Evolutionary conservation across 1,140 invertebrate species (phyloP).

Genomic region (Apis laboriosa): DNA sequence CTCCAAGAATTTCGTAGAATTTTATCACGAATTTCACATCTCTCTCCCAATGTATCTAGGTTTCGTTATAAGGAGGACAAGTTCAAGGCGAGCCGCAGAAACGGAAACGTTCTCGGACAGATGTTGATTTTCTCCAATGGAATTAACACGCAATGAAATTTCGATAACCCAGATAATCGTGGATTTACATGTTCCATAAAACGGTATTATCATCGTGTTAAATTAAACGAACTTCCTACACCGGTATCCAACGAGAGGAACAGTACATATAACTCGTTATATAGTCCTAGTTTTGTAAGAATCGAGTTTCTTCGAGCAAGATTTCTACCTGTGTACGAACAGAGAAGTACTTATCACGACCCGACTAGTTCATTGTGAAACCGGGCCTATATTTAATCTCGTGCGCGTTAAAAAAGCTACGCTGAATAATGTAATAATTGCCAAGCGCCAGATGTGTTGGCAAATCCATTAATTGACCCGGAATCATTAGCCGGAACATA

Average conservation of each 20-base stretch:
- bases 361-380: conserved; percentile 32
- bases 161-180: not conserved
- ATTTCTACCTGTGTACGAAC: not conserved
- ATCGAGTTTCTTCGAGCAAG: not conserved
- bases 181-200: conserved; percentile 2
- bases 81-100: conserved; percentile 57
- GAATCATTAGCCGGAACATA: not conserved
- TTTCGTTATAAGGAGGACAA: conserved; percentile 40
- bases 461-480: conserved; percentile 26
- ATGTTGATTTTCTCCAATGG: too few relatives aligned
- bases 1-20: not conserved
- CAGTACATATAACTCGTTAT: not conserved
- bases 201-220: not conserved
- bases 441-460: conserved; percentile 10
- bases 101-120: conserved; percentile 33
- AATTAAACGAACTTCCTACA: not conserved
- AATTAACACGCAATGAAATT: not conserved
- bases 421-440: conserved; percentile 23
- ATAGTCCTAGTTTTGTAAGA: not conserved
- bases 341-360: not conserved
- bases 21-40: not conserved
- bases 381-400: conserved; percentile 40
- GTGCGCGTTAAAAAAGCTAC: not conserved
- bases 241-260: not conserved
- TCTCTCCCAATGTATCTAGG: conserved; percentile 1